phyloP scores from a whole-genome alignment of 1,140 invertebrate species.

The Manduca sexta region DNA sequence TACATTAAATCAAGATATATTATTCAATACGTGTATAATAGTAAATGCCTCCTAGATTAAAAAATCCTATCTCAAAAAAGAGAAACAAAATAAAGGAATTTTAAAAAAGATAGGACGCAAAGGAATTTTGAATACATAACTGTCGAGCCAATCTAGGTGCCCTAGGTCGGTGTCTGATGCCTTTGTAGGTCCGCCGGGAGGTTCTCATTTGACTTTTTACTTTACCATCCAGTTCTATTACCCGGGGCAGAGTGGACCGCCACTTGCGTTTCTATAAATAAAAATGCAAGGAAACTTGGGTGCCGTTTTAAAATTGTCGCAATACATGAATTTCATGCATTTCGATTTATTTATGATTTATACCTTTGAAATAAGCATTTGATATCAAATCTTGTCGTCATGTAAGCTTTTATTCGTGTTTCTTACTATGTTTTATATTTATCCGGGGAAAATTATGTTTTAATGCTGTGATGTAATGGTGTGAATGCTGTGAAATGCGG shows the following conservation, averaged over 20 bases:
- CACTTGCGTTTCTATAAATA: not conserved
- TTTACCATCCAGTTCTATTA: slow-evolving; percentile 11
- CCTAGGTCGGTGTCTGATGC: not conserved
- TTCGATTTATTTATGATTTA: not conserved
- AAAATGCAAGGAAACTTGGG: not conserved
- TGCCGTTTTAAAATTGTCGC: slow-evolving; percentile 3
- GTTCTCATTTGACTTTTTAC: slow-evolving; percentile 15
- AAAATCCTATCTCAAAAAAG: too few species aligned
- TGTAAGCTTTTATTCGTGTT: too few species aligned
- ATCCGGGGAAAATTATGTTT: too few species aligned
- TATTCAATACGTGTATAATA: too few species aligned
- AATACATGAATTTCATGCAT: not conserved
- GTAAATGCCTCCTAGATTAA: too few species aligned
- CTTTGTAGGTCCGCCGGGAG: slow-evolving; percentile 3
- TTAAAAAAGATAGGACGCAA: too few species aligned
- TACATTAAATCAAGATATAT: too few species aligned
- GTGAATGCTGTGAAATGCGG: too few species aligned
- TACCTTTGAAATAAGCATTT: not conserved
- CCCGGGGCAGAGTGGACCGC: slow-evolving; percentile 3
- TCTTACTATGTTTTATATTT: too few species aligned
- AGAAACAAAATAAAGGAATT: too few species aligned
- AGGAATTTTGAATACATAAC: too few species aligned
- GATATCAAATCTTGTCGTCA: not conserved
- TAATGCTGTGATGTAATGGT: too few species aligned
- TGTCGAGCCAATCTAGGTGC: not conserved